phyloP scores from a whole-genome alignment of 2,888 invertebrate species.

The Pachydiplax longipennis region DNA sequence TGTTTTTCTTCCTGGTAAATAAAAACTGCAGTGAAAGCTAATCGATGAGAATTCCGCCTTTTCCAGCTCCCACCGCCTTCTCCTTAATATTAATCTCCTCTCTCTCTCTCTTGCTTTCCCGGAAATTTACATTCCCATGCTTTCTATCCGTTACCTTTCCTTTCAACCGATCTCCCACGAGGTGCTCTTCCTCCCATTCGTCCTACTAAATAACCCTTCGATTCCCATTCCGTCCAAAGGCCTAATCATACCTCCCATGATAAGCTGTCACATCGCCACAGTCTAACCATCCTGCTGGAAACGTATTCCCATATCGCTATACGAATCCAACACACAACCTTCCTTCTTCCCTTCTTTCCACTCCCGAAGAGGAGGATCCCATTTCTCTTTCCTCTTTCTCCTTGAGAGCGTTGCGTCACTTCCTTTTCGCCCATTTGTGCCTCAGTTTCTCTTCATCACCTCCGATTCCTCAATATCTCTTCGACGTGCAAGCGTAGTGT shows the following conservation, averaged over 20 bases:
- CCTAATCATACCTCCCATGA: constrained; percentile 33
- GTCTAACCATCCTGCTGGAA: constrained; percentile 28
- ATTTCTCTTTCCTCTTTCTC: not conserved
- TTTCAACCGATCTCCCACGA: not conserved
- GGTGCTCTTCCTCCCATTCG: not conserved
- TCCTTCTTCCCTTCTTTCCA: not conserved
- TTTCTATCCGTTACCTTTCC: not conserved
- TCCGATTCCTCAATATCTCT: not conserved
- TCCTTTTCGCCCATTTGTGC: not conserved
- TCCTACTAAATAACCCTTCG: not conserved
- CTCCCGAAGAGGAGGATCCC: too few species aligned
- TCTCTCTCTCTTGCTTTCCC: not conserved
- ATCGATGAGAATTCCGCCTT: not conserved
- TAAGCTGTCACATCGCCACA: constrained; percentile 38
- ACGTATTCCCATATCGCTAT: constrained; percentile 20
- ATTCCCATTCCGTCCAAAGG: not conserved
- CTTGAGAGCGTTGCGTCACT: not conserved
- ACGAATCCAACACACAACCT: not conserved
- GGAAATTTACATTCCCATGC: not conserved
- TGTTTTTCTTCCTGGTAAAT: too few species aligned
- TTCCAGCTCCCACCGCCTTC: not conserved
- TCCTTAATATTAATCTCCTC: not conserved
- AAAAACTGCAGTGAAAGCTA: too few species aligned
- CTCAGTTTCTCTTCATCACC: not conserved
- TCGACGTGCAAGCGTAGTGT: not conserved